phyloP scores from a whole-genome alignment of 1,140 invertebrate genomes.

The Pantala flavescens region DNA sequence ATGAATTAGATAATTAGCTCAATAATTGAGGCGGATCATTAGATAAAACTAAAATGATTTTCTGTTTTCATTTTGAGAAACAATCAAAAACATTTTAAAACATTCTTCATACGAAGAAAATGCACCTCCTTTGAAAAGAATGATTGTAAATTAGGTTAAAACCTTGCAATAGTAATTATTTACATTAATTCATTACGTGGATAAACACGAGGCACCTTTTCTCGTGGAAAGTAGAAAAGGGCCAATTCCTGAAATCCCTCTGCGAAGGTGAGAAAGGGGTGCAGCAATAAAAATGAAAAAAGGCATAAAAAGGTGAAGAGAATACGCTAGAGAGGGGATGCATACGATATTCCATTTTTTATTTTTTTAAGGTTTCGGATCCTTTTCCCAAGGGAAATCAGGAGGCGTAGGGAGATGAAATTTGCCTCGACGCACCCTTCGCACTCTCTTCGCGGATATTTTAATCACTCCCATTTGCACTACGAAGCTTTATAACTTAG shows the following conservation, averaged over 20 bases:
- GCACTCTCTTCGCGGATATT: background rate
- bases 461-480: background rate
- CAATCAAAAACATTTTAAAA: no score
- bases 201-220: no score
- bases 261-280: background rate
- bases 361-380: background rate
- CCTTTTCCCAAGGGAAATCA: background rate
- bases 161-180: no score
- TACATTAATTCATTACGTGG: no score
- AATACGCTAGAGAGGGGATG: background rate
- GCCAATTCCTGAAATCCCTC: background rate
- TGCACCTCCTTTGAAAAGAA: no score
- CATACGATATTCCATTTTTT: conserved; percentile 10
- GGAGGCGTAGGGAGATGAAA: background rate
- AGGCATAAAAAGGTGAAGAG: background rate
- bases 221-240: background rate
- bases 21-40: no score
- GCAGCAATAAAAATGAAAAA: background rate
- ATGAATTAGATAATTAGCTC: no score
- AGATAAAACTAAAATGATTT: no score
- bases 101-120: no score
- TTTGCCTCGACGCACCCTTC: background rate
- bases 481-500: no score
- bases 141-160: no score
- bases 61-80: no score